phyloP scores from a whole-genome alignment of 2,888 invertebrate species.

The Cephus pygmeus region DNA sequence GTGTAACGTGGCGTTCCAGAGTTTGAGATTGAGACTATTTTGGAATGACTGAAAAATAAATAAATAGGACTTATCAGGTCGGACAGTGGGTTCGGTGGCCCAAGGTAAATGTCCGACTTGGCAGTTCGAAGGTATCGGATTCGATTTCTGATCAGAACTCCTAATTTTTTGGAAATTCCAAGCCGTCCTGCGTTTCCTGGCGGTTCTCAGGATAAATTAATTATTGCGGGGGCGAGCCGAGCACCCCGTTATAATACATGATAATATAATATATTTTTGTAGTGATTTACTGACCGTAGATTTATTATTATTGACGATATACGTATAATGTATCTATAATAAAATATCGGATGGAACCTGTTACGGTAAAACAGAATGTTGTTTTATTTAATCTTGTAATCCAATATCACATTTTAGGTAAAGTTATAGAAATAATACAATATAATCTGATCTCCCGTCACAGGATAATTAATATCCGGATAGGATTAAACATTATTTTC shows the following conservation, averaged over 20 bases:
- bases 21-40: too few relatives aligned
- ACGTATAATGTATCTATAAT: neutral
- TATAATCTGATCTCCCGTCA: neutral
- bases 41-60: too few relatives aligned
- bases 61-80: too few relatives aligned
- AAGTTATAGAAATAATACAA: neutral
- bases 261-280: neutral
- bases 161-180: too few relatives aligned
- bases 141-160: too few relatives aligned
- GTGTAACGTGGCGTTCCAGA: too few relatives aligned
- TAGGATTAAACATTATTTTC: neutral
- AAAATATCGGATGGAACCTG: neutral
- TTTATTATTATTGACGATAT: neutral
- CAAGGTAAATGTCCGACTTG: too few relatives aligned
- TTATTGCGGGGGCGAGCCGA: too few relatives aligned
- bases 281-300: neutral
- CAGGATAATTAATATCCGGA: neutral
- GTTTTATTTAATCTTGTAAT: neutral
- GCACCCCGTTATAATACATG: neutral
- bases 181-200: too few relatives aligned
- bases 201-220: too few relatives aligned
- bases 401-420: neutral
- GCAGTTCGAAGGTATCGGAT: too few relatives aligned
- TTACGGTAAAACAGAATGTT: neutral
- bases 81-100: too few relatives aligned